These are phyloP conservation scores for Callitettix versicolor DNA, from an alignment of 1,140 invertebrate species.

Conservation along the genomic window DNA sequence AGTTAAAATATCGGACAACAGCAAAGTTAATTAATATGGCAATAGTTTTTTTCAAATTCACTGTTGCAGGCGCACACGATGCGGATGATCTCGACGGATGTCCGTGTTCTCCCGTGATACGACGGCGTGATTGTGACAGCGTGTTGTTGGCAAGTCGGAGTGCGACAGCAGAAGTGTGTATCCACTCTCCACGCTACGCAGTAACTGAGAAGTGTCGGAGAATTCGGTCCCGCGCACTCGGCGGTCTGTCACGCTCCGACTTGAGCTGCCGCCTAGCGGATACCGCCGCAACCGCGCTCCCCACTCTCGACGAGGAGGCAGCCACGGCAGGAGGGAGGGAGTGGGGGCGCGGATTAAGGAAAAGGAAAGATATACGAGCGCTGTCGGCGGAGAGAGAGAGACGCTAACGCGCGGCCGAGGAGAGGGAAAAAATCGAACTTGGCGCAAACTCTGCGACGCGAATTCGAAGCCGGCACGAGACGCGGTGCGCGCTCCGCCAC, in stretches of 20 bases:
- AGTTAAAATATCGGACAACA: too few relatives aligned
- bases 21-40: too few relatives aligned
- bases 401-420: slow-evolving; percentile 1
- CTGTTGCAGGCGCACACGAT: too few relatives aligned
- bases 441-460: slow-evolving; percentile 17
- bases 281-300: slow-evolving; percentile 16
- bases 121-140: too few relatives aligned
- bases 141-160: too few relatives aligned
- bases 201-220: not conserved
- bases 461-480: slow-evolving; percentile 19
- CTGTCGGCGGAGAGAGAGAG: slow-evolving; percentile 5
- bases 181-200: too few relatives aligned
- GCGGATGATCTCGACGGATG: too few relatives aligned
- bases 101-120: too few relatives aligned
- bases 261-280: slow-evolving; percentile 35
- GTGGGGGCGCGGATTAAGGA: not conserved
- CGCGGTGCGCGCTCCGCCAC: slow-evolving; percentile 24
- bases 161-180: too few relatives aligned
- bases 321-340: too few relatives aligned
- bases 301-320: slow-evolving; percentile 19
- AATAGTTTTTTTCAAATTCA: too few relatives aligned
- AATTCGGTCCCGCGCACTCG: slow-evolving; percentile 34
- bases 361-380: slow-evolving; percentile 3
- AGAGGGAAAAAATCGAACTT: slow-evolving; percentile 16
- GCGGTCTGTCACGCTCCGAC: slow-evolving; percentile 39